Conservation (phyloP, 2,113 vertebrate species). For the Vanacampus margaritifer region DNA sequence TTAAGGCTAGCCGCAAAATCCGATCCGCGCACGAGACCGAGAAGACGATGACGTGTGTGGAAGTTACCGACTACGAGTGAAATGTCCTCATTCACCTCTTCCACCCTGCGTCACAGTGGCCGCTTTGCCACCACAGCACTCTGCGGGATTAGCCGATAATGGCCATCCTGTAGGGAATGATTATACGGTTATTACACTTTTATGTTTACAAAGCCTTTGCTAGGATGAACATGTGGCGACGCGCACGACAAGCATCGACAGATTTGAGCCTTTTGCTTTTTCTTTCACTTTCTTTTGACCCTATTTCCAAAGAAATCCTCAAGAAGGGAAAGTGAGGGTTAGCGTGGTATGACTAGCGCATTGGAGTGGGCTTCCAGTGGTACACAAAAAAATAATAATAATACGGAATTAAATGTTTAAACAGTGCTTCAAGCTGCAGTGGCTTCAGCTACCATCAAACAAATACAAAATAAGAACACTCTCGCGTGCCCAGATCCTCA, state of each 20-base stretch:
- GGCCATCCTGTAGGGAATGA: not conserved
- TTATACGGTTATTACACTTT: not conserved
- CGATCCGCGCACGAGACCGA: not conserved
- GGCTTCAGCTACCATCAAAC: too few relatives aligned
- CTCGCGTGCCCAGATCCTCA: too few relatives aligned
- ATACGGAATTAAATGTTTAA: not conserved
- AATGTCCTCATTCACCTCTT: conserved; percentile 2
- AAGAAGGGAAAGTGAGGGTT: not conserved
- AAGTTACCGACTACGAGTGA: not conserved
- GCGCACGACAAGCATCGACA: not conserved
- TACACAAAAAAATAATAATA: not conserved
- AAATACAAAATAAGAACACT: too few relatives aligned
- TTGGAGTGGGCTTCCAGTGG: not conserved
- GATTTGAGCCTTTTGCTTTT: not conserved
- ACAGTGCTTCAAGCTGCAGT: too few relatives aligned
- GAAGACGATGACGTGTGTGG: not conserved
- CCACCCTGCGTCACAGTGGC: conserved; percentile 4
- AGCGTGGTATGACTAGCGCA: too few relatives aligned
- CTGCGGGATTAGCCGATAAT: not conserved
- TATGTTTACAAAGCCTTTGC: conserved; percentile 3
- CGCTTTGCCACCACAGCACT: not conserved
- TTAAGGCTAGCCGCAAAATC: conserved; percentile 1
- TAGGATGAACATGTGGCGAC: not conserved
- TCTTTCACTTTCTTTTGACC: not conserved
- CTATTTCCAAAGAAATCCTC: not conserved